Conservation (phyloP, 2,797 vertebrate species). For the Fistularia tabacaria region DNA sequence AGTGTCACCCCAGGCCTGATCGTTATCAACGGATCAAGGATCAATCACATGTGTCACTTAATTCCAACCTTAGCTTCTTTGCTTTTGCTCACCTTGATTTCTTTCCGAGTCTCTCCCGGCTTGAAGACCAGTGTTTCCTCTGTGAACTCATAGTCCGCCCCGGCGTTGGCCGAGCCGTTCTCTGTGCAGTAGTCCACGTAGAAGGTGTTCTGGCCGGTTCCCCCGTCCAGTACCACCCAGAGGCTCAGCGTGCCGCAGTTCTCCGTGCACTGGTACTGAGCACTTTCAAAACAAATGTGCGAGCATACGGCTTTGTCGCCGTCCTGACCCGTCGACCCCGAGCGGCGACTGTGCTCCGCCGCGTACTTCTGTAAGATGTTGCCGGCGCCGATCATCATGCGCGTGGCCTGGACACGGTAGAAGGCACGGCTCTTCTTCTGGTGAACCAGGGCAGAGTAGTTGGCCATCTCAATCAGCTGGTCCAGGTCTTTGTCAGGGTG, state of each 20-base stretch:
- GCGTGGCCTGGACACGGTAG: conserved; percentile 91
- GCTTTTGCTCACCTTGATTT: conserved; percentile 77
- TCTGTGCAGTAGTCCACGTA: conserved; percentile 93
- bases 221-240: conserved; percentile 78
- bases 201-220: conserved; percentile 83
- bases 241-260: conserved; percentile 82
- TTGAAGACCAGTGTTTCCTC: conserved; percentile 91
- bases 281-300: conserved; percentile 84
- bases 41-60: background rate
- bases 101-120: conserved; percentile 87
- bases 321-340: conserved; percentile 18
- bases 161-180: conserved; percentile 90
- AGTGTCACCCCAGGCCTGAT: background rate
- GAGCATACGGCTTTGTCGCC: conserved; percentile 69
- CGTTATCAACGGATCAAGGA: background rate
- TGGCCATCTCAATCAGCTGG: conserved; percentile 92
- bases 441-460: conserved; percentile 86
- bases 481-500: conserved; percentile 92
- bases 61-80: background rate
- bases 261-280: conserved; percentile 90
- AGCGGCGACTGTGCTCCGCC: conserved; percentile 68
- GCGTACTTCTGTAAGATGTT: conserved; percentile 88
- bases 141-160: conserved; percentile 80
- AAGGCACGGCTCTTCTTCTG: conserved; percentile 95
- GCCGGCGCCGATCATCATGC: conserved; percentile 90